phyloP scores from a whole-genome alignment of 1,140 invertebrate genomes.

The Lasaia peninsularis region DNA sequence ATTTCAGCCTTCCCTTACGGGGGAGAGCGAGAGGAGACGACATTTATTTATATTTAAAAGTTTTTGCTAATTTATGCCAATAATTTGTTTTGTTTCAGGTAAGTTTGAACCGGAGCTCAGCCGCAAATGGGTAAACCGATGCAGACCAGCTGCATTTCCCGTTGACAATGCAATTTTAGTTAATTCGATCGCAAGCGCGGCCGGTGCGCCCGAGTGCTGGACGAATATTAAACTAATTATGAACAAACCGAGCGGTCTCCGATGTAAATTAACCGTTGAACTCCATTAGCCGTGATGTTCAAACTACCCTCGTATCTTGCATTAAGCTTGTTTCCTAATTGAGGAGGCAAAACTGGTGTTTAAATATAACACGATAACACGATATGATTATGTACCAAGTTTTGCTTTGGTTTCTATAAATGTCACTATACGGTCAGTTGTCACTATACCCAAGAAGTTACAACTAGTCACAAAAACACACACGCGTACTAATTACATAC shows the following conservation, averaged over 20 bases:
- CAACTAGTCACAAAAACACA: too few species aligned
- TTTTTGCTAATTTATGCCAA: not conserved
- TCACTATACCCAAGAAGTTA: too few species aligned
- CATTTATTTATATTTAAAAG: not conserved
- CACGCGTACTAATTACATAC: too few species aligned
- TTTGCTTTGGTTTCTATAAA: too few species aligned
- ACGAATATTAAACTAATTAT: constrained; percentile 65
- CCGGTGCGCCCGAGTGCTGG: constrained; percentile 16
- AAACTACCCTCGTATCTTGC: constrained; percentile 17
- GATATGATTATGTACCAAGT: too few species aligned
- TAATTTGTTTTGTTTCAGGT: not conserved
- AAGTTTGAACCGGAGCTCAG: not conserved
- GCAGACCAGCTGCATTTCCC: constrained; percentile 33
- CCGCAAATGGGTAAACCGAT: constrained; percentile 25
- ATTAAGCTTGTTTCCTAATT: not conserved
- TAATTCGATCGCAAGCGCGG: constrained; percentile 52
- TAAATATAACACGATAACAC: too few species aligned
- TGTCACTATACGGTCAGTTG: too few species aligned
- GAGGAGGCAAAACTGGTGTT: not conserved
- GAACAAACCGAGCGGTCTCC: constrained; percentile 47
- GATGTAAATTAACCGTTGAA: constrained; percentile 43
- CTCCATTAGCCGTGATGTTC: constrained; percentile 43
- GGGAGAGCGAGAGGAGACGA: too few species aligned
- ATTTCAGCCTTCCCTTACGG: too few species aligned
- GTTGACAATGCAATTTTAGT: constrained; percentile 69